Base-by-base conservation (phyloP, 1,140 invertebrate species). In the Coboldia fuscipes region DNA sequence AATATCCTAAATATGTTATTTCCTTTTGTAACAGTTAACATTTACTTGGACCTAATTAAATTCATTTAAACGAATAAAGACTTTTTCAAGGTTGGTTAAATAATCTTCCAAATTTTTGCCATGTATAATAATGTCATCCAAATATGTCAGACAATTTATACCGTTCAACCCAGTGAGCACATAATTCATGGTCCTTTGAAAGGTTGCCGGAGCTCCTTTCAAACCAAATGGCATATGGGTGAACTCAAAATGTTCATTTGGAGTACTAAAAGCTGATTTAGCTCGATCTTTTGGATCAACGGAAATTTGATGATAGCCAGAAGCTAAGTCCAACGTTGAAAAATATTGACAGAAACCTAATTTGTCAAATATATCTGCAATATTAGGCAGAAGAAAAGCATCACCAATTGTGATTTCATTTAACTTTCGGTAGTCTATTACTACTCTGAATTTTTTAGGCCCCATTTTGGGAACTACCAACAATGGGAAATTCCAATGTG, bases 381-480 rank as follows among this genome's bases (percentile, higher is more conserved):
- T 48, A 31, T 62, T 53, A 1, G 66, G 64, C 6, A 71, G 30
- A 0, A 66, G 65, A 41, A 56, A 69, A 14, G 44, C 42, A 36
- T 68, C 62, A 5, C 42, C 43, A 8, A 52, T 41, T 3, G 51
- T 58, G 35, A 42, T 45, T 10, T 54, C 46, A 37, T 60, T 60
- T 17, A 59, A 28, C 33, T 37, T 30, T 38, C 52, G 29, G 29
- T 50, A 57, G 38, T 56, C 54, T 7, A 53, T 39, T 3, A 51
- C 45, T 18, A 52, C 18, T 22, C 36, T 6, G 22, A 30, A 41
- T 36, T 35, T n/a, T n/a, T n/a, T n/a, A n/a, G n/a, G n/a, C 12
- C 6, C 22, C 6, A 6, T 23, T 12, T 23, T 23, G 12, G 22
- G 12, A 23, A 23, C 22, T 23, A 23, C 6, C 6, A 23, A 12